Evolutionary conservation across 2,113 vertebrate species (phyloP), one percentile per base, ranked within the genome.

Genomic region (Setophaga coronata): DNA sequence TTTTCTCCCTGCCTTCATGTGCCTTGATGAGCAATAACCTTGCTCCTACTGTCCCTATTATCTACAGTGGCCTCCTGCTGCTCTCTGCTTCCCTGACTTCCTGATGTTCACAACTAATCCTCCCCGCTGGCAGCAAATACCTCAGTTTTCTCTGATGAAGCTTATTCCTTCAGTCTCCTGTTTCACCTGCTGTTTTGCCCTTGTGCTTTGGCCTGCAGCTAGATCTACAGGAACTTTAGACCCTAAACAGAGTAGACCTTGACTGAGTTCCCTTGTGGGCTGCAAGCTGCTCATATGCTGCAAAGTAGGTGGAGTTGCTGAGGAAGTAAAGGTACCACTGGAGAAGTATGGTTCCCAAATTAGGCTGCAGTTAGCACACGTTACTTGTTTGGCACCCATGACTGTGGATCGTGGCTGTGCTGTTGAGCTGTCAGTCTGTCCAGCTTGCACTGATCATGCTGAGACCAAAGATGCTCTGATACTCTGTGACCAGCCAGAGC

Each of bases 51-150:
- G 93, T 96, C 93, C 67, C 80, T 83, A 33, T 96, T 96, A 94
- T 94, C 82, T 91, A 45, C 62, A 54, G 33, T 53, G 66, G 33
- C 47, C 71, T 96, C 90, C 87, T 83, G 89, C 95, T 94, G 92
- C 38, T 94, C 74, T 93, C 58, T 90, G 90, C 85, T 80, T 91
- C 50, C 1, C 62, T 96, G 92, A 74, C 91, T 96, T 94, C 92
- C 93, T 96, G 62, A 91, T 95, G 89, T 89, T 95, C 94, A 56
- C 86, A 57, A 61, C 61, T 94, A 93, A 96, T 95, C 92, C 90
- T 93, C 80, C 91, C 61, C 61, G 74, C 96, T 96, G 95, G 94
- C 90, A 95, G 82, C 65, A 81, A 95, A 84, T 77, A 86, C 67
- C 79, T 82, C 85, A 83, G 16, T 90, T 90, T 69, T 86, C 48